A percentile compares a stretch with the other conserved stretches of the same genome.
Evolutionary conservation across 2,888 invertebrate species (phyloP).

Genomic region (Diarsia rubi): DNA sequence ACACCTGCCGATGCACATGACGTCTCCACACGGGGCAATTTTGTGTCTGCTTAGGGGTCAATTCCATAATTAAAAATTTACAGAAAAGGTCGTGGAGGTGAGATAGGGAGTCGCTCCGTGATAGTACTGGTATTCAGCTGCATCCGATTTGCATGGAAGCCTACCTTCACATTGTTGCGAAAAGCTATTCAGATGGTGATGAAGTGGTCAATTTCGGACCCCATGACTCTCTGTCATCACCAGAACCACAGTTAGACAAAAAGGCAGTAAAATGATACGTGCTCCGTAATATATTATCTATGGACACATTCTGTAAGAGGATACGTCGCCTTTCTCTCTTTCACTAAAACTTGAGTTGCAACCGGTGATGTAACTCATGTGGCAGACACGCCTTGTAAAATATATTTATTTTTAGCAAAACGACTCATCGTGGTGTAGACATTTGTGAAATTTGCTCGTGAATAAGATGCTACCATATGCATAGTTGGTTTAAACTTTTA

Average conservation of each 20-base stretch:
- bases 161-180: too few relatives aligned
- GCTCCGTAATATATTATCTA: conserved; percentile 27
- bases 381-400: conserved; percentile 44
- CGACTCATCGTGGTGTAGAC: conserved; percentile 34
- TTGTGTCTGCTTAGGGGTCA: not conserved
- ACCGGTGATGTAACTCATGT: conserved; percentile 43
- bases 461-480: conserved; percentile 11
- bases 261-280: conserved; percentile 26
- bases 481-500: not conserved
- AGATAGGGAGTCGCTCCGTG: too few relatives aligned
- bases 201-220: not conserved
- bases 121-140: too few relatives aligned
- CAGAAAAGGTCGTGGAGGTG: too few relatives aligned
- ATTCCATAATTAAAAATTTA: not conserved
- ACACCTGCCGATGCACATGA: too few relatives aligned
- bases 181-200: too few relatives aligned
- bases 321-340: conserved; percentile 57
- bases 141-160: too few relatives aligned
- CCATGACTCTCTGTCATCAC: not conserved
- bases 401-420: conserved; percentile 48
- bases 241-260: not conserved
- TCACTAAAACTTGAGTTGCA: conserved; percentile 35
- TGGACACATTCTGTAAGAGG: conserved; percentile 48
- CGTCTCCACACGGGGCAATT: not conserved
- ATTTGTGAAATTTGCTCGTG: conserved; percentile 35